A percentile compares a stretch with the other conserved stretches of the same genome.
These are phyloP conservation scores for Karalla daura DNA, from an alignment of 2,797 vertebrate species.

Conservation along the genomic window DNA sequence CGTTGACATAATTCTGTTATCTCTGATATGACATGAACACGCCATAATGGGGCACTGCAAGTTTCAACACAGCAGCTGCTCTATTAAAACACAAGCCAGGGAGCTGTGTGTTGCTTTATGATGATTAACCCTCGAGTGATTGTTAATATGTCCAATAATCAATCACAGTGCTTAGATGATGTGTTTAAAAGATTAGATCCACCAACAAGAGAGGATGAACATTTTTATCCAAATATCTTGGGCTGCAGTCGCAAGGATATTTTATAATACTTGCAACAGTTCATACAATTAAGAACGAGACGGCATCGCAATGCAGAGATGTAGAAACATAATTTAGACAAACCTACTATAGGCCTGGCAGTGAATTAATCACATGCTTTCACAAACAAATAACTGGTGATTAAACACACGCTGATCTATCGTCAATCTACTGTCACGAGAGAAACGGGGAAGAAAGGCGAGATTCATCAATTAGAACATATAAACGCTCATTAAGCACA, in stretches of 20 bases:
- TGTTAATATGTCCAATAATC: constrained; percentile 1
- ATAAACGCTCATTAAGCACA: constrained; percentile 54
- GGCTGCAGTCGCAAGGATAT: constrained; percentile 47
- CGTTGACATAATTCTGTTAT: background rate
- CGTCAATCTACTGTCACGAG: constrained; percentile 35
- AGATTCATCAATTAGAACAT: constrained; percentile 45
- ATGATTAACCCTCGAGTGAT: background rate
- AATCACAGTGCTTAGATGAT: constrained; percentile 2
- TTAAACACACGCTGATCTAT: constrained; percentile 52
- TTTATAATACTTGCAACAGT: constrained; percentile 62
- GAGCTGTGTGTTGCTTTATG: background rate
- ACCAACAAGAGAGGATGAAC: constrained; percentile 18
- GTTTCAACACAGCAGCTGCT: background rate
- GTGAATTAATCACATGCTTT: constrained; percentile 55
- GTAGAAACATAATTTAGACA: constrained; percentile 58
- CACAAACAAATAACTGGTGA: constrained; percentile 57
- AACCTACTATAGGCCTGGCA: constrained; percentile 44
- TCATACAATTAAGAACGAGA: constrained; percentile 62
- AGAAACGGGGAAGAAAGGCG: constrained; percentile 28
- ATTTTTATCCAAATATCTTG: constrained; percentile 35
- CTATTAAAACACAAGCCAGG: background rate
- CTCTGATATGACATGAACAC: background rate
- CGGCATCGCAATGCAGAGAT: constrained; percentile 55
- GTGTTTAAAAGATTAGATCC: constrained; percentile 20
- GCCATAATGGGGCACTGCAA: background rate